phyloP scores from a whole-genome alignment of 1,140 invertebrate species.

The Pomacea maculata region DNA sequence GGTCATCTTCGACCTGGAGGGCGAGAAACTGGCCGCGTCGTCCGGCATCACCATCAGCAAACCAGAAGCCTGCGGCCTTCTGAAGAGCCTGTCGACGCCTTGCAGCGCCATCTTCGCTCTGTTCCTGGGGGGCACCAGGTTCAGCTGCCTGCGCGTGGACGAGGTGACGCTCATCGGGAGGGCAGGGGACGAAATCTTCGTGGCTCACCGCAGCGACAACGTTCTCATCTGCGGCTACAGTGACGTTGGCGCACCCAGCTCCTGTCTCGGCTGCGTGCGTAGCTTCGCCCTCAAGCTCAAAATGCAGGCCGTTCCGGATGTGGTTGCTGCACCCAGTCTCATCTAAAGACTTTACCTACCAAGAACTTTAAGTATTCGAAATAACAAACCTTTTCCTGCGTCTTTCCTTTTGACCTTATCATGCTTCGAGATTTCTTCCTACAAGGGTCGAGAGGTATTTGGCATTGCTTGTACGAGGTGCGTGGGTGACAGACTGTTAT shows the following conservation, averaged over 20 bases:
- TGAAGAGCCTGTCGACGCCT: conserved; percentile 18
- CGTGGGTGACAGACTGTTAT: too few species aligned
- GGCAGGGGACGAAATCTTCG: conserved; percentile 22
- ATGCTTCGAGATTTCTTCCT: too few species aligned
- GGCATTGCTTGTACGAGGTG: too few species aligned
- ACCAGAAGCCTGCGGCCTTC: conserved; percentile 16
- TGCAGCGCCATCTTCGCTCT: conserved; percentile 26
- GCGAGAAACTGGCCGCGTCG: conserved; percentile 32
- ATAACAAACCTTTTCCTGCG: too few species aligned
- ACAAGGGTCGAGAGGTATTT: too few species aligned
- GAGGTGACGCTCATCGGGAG: conserved; percentile 32
- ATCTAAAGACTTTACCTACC: conserved; percentile 4
- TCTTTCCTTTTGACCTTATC: too few species aligned
- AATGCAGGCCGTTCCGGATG: conserved; percentile 24
- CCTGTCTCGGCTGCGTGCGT: conserved; percentile 31
- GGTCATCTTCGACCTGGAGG: conserved; percentile 33
- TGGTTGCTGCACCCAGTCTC: conserved; percentile 20
- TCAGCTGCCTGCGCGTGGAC: conserved; percentile 34
- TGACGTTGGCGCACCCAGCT: conserved; percentile 6
- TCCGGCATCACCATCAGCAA: conserved; percentile 20
- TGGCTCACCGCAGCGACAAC: conserved; percentile 31
- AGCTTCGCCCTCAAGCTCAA: conserved; percentile 29
- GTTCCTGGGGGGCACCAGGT: conserved; percentile 23
- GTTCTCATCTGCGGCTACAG: conserved; percentile 34
- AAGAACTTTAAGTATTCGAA: too few species aligned